Percentiles rank a stretch among this genome's conserved stretches.
phyloP scores from a whole-genome alignment of 2,113 vertebrate genomes.

The Entelurus aequoreus region DNA sequence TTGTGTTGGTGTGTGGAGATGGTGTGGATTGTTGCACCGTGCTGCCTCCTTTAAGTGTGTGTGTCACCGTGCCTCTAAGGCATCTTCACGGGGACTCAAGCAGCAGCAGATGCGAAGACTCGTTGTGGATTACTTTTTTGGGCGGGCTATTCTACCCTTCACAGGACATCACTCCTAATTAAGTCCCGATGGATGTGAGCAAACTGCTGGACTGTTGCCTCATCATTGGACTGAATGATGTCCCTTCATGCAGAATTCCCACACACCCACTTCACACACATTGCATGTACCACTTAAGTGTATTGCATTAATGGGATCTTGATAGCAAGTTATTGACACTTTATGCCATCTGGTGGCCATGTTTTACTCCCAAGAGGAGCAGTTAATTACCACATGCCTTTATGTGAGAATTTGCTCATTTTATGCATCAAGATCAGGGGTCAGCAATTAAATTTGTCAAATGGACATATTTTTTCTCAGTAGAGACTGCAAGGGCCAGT shows the following conservation, averaged over 20 bases:
- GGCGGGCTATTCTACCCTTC: slow-evolving; percentile 43
- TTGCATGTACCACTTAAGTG: slow-evolving; percentile 9
- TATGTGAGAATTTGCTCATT: too few relatives aligned
- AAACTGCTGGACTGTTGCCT: slow-evolving; percentile 52
- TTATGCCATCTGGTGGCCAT: slow-evolving; percentile 58
- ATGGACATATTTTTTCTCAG: too few relatives aligned
- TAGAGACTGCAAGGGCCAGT: too few relatives aligned
- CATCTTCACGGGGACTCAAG: slow-evolving; percentile 1
- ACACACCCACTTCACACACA: neutral
- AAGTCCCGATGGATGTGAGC: slow-evolving; percentile 50
- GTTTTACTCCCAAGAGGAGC: neutral
- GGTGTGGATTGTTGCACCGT: neutral
- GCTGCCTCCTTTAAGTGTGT: neutral
- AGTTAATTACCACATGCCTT: too few relatives aligned
- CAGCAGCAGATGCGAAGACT: slow-evolving; percentile 25
- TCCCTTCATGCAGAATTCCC: slow-evolving; percentile 20
- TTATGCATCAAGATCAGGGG: too few relatives aligned
- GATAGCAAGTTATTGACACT: slow-evolving; percentile 30
- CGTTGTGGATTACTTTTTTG: slow-evolving; percentile 52
- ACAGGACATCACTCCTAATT: slow-evolving; percentile 60
- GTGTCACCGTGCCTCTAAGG: neutral
- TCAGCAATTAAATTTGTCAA: too few relatives aligned
- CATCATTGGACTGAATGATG: slow-evolving; percentile 38
- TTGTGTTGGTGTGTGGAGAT: neutral
- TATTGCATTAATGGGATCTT: slow-evolving; percentile 7